Conservation (phyloP, 2,797 vertebrate genomes). For the Enteromius radiatus region DNA sequence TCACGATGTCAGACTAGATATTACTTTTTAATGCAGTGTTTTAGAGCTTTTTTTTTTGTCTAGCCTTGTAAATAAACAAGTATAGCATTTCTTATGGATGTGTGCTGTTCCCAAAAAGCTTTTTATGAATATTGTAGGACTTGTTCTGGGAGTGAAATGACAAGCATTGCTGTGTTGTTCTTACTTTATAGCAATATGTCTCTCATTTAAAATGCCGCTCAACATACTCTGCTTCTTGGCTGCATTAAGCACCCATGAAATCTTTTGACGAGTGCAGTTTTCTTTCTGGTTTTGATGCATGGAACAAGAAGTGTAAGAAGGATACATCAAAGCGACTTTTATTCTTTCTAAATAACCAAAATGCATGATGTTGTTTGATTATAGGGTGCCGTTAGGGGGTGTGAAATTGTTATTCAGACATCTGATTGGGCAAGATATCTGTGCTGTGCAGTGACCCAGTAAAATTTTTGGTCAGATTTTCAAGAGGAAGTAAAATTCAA, state of each 20-base stretch:
- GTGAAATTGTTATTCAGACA: background rate
- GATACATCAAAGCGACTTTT: background rate
- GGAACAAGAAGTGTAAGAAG: background rate
- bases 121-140: slow-evolving; percentile 42
- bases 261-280: slow-evolving; percentile 10
- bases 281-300: background rate
- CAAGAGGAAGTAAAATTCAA: too few species aligned
- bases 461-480: background rate
- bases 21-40: slow-evolving; percentile 48
- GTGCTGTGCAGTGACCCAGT: background rate
- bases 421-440: background rate
- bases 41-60: slow-evolving; percentile 39
- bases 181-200: slow-evolving; percentile 2
- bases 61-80: slow-evolving; percentile 44
- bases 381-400: background rate
- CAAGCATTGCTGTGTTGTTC: slow-evolving; percentile 4
- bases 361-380: background rate
- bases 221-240: background rate
- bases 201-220: background rate
- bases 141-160: slow-evolving; percentile 33
- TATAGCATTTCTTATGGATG: slow-evolving; percentile 1
- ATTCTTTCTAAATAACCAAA: background rate
- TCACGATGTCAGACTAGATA: slow-evolving; percentile 1
- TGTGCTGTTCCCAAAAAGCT: slow-evolving; percentile 26
- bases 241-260: slow-evolving; percentile 18